A percentile compares a stretch with the other conserved stretches of the same genome.
Evolutionary conservation across 1,140 invertebrate genomes (phyloP).

Genomic region (Latrodectus geometricus): DNA sequence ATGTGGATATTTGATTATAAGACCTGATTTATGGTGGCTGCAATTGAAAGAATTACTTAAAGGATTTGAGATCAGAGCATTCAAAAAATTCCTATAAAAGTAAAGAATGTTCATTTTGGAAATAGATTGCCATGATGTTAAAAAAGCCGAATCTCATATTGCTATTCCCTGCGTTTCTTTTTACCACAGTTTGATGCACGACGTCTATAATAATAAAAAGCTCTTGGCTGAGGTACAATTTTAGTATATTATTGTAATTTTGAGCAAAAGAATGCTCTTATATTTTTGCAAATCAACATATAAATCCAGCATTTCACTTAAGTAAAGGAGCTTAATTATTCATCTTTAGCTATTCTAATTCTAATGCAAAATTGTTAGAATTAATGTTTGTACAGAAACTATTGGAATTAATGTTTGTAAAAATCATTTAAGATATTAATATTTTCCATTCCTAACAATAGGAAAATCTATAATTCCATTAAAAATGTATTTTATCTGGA

Average conservation of each 20-base stretch:
- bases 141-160: too few species aligned
- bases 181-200: not conserved
- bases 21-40: not conserved
- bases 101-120: not conserved
- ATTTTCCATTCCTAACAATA: too few species aligned
- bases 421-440: too few species aligned
- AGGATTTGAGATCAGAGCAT: not conserved
- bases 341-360: too few species aligned
- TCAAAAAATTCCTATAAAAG: not conserved
- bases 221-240: not conserved
- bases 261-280: not conserved
- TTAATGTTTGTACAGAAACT: too few species aligned
- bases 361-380: too few species aligned
- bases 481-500: too few species aligned
- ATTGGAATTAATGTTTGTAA: too few species aligned
- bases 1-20: not conserved
- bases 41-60: not conserved
- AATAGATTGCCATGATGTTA: not conserved
- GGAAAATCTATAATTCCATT: too few species aligned
- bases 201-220: not conserved
- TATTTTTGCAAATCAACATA: not conserved
- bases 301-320: too few species aligned
- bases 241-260: not conserved
- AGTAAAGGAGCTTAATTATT: too few species aligned
- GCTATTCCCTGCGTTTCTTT: not conserved